Evolutionary conservation across 2,113 vertebrate genomes (phyloP).

Genomic region (Dicaeum eximium): DNA sequence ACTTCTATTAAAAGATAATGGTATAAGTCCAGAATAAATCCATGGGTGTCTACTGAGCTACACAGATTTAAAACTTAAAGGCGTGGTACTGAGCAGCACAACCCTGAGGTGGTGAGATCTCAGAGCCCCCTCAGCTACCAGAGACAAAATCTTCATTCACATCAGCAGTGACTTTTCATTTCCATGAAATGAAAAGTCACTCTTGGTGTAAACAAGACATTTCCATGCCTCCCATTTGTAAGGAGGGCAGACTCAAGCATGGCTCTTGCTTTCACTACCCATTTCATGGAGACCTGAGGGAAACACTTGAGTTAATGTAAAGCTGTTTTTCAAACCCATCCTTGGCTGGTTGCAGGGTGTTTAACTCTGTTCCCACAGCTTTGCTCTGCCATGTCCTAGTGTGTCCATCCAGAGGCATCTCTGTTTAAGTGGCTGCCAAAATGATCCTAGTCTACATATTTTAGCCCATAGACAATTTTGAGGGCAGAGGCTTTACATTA

Average conservation of each 20-base stretch:
- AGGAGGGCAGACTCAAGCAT: neutral
- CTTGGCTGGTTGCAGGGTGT: neutral
- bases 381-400: fast-evolving
- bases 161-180: neutral
- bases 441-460: neutral
- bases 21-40: neutral
- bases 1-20: neutral
- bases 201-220: neutral
- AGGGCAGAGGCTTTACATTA: neutral
- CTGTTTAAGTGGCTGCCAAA: neutral
- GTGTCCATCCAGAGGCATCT: neutral
- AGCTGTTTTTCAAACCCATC: neutral
- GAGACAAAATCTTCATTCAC: neutral
- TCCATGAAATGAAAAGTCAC: neutral
- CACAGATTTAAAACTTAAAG: neutral
- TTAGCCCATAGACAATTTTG: neutral
- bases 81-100: neutral
- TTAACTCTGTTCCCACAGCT: neutral
- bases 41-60: neutral
- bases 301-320: neutral
- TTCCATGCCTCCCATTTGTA: neutral
- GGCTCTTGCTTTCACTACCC: neutral
- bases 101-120: neutral
- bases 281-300: neutral
- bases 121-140: neutral